Percentiles rank a stretch among this genome's conserved stretches.
Conservation (phyloP, 2,113 vertebrate genomes). For the Anoura caudifer region DNA sequence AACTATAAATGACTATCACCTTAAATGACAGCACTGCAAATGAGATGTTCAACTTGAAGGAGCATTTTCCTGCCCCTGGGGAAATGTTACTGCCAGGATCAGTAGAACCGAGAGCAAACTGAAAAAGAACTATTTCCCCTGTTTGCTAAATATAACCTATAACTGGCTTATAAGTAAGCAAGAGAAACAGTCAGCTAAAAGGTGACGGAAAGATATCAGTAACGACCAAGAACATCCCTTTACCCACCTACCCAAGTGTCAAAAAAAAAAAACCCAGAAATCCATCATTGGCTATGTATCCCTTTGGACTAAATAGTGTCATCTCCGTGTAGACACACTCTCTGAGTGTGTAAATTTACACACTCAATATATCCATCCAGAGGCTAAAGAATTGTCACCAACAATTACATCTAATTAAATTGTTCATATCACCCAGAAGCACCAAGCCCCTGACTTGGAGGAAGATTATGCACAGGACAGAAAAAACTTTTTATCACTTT, state of each 20-base stretch:
- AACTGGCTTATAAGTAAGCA: not conserved
- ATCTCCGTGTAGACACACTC: not conserved
- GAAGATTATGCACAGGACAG: not conserved
- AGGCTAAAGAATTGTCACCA: not conserved
- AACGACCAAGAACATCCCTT: not conserved
- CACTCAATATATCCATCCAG: not conserved
- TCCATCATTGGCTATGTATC: not conserved
- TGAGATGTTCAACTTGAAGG: slow-evolving; percentile 55
- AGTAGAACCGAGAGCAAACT: slow-evolving; percentile 19
- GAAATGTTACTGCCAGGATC: slow-evolving; percentile 34
- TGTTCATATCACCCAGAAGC: not conserved
- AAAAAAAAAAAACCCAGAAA: not conserved
- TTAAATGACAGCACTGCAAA: slow-evolving; percentile 53
- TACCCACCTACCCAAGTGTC: not conserved
- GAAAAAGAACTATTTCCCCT: not conserved
- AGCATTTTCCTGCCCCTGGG: slow-evolving; percentile 21
- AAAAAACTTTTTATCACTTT: not conserved
- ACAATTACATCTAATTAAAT: not conserved
- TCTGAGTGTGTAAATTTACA: not conserved
- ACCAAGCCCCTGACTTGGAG: not conserved
- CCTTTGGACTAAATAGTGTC: not conserved
- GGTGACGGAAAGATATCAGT: not conserved
- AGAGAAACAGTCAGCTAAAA: not conserved
- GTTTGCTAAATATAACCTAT: slow-evolving; percentile 25
- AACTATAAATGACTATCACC: slow-evolving; percentile 50